phyloP scores from a whole-genome alignment of 2,797 vertebrate genomes.

The Momotus momota region DNA sequence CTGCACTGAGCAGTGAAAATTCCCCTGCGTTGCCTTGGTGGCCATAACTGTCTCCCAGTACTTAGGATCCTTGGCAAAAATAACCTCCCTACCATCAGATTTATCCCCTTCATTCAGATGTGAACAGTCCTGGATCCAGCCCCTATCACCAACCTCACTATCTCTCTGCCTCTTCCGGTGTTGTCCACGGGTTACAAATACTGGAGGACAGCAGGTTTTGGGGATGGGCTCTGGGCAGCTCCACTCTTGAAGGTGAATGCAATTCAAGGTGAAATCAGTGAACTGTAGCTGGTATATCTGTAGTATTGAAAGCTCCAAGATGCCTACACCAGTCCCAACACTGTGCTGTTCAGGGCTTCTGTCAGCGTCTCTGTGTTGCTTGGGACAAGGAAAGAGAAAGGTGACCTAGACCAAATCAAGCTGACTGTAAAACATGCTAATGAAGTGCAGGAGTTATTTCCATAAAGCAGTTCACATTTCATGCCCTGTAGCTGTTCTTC shows the following conservation, averaged over 20 bases:
- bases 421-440: neutral
- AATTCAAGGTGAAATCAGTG: neutral
- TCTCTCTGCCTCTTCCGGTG: neutral
- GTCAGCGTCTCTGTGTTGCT: neutral
- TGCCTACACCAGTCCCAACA: neutral
- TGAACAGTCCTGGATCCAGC: neutral
- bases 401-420: neutral
- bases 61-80: neutral
- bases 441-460: neutral
- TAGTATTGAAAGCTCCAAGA: neutral
- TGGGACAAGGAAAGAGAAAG: neutral
- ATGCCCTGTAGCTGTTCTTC: neutral
- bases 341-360: neutral
- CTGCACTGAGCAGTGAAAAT: neutral
- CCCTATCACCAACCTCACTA: neutral
- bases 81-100: neutral
- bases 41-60: neutral
- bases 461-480: neutral
- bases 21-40: neutral
- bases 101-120: neutral
- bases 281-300: neutral
- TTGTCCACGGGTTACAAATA: neutral
- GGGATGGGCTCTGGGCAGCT: neutral
- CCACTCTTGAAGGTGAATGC: neutral
- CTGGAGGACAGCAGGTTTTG: neutral